Percentiles rank a stretch among this genome's conserved stretches.
Conservation (phyloP, 2,888 invertebrate genomes). For the Pyrocoelia pectoralis region DNA sequence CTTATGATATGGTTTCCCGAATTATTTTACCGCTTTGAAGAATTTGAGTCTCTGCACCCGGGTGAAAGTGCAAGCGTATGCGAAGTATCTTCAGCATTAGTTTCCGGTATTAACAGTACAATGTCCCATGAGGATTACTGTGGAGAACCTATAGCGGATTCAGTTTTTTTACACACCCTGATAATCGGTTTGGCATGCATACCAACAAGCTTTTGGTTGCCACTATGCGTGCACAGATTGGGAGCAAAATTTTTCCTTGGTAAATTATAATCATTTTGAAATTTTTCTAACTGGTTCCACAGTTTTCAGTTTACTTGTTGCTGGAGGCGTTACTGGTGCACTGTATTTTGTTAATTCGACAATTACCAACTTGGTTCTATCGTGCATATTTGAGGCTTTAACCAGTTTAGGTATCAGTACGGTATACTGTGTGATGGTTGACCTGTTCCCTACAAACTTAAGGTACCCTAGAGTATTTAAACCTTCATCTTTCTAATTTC, state of each 20-base stretch:
- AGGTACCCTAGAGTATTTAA: slow-evolving; percentile 62
- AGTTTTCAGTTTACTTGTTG: slow-evolving; percentile 80
- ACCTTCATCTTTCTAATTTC: background rate
- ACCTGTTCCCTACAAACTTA: slow-evolving; percentile 83
- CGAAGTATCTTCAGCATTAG: slow-evolving; percentile 75
- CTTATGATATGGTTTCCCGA: slow-evolving; percentile 94
- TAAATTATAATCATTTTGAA: slow-evolving; percentile 56
- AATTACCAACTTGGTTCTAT: slow-evolving; percentile 74
- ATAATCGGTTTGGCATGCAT: slow-evolving; percentile 83
- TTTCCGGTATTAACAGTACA: slow-evolving; percentile 56
- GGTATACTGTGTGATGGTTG: slow-evolving; percentile 82
- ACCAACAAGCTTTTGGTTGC: slow-evolving; percentile 81
- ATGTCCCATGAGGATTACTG: slow-evolving; percentile 66
- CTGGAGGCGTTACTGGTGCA: slow-evolving; percentile 76
- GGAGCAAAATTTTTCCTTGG: slow-evolving; percentile 85
- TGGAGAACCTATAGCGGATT: slow-evolving; percentile 68
- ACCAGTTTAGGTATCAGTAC: slow-evolving; percentile 82
- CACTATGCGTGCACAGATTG: slow-evolving; percentile 79
- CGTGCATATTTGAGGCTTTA: slow-evolving; percentile 81
- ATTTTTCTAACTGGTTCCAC: slow-evolving; percentile 1
- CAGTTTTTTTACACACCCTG: slow-evolving; percentile 78
- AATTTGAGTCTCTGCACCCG: slow-evolving; percentile 73
- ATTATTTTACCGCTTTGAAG: slow-evolving; percentile 83
- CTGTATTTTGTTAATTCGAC: slow-evolving; percentile 79
- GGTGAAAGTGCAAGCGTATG: slow-evolving; percentile 77